Evolutionary conservation across 2,797 vertebrate genomes (phyloP).

Genomic region (Phoxinus dragarum): DNA sequence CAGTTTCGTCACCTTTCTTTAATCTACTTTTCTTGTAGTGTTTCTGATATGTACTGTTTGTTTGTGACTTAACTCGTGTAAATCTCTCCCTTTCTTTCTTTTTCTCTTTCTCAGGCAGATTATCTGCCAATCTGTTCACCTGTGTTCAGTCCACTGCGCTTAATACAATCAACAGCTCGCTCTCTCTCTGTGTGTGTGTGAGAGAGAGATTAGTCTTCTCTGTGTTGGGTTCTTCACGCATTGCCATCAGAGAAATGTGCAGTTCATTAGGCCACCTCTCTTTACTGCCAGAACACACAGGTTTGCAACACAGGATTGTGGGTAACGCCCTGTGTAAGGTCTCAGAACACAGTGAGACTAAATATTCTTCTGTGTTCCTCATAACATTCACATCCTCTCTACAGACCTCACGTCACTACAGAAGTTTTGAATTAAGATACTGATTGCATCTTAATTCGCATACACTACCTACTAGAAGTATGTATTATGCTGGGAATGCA

Average conservation of each 20-base stretch:
- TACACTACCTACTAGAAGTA: neutral
- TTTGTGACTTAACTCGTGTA: neutral
- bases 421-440: neutral
- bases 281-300: slow-evolving; percentile 24
- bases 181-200: neutral
- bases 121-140: slow-evolving; percentile 45
- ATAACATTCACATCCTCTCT: slow-evolving; percentile 15
- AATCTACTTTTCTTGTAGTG: neutral
- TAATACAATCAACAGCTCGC: neutral
- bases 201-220: neutral
- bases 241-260: slow-evolving; percentile 15
- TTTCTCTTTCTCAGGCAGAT: slow-evolving; percentile 19
- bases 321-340: neutral
- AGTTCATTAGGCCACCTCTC: slow-evolving; percentile 10
- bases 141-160: slow-evolving; percentile 27
- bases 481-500: neutral
- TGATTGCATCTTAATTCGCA: neutral
- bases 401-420: neutral
- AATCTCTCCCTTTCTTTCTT: neutral
- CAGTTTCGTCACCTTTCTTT: neutral
- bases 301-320: slow-evolving; percentile 7
- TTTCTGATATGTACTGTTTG: neutral
- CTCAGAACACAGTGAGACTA: neutral
- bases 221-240: slow-evolving; percentile 28
- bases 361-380: neutral